Conservation (phyloP, 2,113 vertebrate species). For the Corydoras sp. region DNA sequence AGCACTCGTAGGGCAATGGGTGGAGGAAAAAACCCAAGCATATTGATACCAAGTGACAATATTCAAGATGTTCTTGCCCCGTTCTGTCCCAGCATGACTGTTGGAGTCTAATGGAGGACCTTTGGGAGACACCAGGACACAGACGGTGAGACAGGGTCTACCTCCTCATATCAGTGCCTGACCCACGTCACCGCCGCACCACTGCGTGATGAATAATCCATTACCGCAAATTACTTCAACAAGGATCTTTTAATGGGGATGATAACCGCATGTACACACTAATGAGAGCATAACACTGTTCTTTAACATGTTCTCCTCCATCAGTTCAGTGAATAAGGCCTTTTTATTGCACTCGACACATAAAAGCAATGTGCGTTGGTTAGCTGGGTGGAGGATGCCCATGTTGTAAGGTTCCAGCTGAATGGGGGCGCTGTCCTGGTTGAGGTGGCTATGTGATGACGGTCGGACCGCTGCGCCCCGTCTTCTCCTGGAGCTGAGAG, state of each 20-base stretch:
- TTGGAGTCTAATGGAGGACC: too few species aligned
- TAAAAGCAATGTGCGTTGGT: not conserved
- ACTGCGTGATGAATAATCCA: too few species aligned
- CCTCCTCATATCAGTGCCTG: too few species aligned
- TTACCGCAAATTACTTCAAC: too few species aligned
- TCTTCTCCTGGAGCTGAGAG: constrained; percentile 84
- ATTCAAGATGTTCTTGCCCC: too few species aligned
- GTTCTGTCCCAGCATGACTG: too few species aligned
- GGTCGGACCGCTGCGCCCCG: constrained; percentile 81
- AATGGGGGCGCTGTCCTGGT: constrained; percentile 43
- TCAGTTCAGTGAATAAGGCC: constrained; percentile 9
- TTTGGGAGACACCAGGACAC: too few species aligned
- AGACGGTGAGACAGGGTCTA: too few species aligned
- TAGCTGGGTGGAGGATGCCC: not conserved
- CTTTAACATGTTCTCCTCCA: constrained; percentile 5
- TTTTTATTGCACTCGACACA: constrained; percentile 26
- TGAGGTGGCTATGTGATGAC: constrained; percentile 85
- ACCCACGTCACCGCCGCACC: too few species aligned
- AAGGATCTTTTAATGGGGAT: constrained; percentile 2
- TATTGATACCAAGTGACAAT: too few species aligned
- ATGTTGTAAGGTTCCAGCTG: constrained; percentile 12
- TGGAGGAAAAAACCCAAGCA: too few species aligned
- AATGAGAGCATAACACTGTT: constrained; percentile 8
- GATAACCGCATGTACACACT: constrained; percentile 1
- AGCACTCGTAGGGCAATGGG: too few species aligned